Base-by-base conservation (phyloP, 2,113 vertebrate species). In the Hydropotes inermis region DNA sequence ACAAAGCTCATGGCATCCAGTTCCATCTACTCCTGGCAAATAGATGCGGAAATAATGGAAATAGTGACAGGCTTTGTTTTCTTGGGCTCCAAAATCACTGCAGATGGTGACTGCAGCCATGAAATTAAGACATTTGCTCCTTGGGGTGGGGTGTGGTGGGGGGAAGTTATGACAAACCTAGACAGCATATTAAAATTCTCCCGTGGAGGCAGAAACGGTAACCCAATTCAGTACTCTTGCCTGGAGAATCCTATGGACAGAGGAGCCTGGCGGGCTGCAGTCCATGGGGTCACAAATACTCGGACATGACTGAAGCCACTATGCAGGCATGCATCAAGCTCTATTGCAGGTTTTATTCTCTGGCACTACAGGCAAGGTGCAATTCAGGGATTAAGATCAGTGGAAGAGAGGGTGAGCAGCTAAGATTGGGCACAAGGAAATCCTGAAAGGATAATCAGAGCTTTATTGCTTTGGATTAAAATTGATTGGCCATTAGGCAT, bases 101-200 rank as follows among this genome's bases (percentile, higher is more conserved):
- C 15, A 64, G 30, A n/a, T n/a, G 61, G 30, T 64, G 61, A 64
- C 15, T 33, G 30, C 15, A 16, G 30, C 15, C 61, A 64, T 64
- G 61, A 64, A 30, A 64, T 64, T n/a, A 61, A 64, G 61, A 8
- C 0, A 7, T 7, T 64, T 64, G 7, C 61, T 64, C 15, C 30
- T 17, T 64, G 30, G 0, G 15, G 30, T 7, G 15, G 3, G 21
- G 8, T 45, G 47, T 13, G 33, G 16, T 9, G 64, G 33, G 7
- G 2, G 33, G 17, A 19, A 36, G 33, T 67, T 67, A 67, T 67
- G 64, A 36, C 33, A n/a, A 67, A 67, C 64, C 64, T 67, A 67
- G 8, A 36, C 4, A 36, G 33, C 33, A 67, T 36, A 67, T 67
- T 36, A 67, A 19, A 67, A 36, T 67, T 67, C 64, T 36, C 33